Percentiles rank a stretch among this genome's conserved stretches.
These are phyloP conservation scores for Alosa alosa DNA, from an alignment of 2,113 vertebrate genomes.

Conservation along the genomic window DNA sequence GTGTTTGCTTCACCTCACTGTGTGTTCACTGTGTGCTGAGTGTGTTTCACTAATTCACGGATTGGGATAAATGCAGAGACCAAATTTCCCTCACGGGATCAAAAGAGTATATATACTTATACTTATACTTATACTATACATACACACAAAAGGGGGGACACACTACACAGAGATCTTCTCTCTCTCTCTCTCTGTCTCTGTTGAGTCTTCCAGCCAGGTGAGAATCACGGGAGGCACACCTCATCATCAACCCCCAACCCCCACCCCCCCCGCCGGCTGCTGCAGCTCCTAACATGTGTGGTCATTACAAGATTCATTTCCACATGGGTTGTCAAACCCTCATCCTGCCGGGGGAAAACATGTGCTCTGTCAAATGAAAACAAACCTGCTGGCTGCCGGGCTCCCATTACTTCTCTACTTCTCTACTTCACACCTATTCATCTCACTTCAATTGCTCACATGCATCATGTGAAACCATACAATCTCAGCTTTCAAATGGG, in stretches of 20 bases:
- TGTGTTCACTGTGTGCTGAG: too few relatives aligned
- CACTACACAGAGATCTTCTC: neutral
- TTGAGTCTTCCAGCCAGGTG: neutral
- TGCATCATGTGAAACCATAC: too few relatives aligned
- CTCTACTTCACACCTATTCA: too few relatives aligned
- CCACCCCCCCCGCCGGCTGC: neutral
- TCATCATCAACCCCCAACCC: neutral
- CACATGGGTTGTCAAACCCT: constrained; percentile 36
- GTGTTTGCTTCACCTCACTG: too few relatives aligned
- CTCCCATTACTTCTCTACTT: constrained; percentile 33
- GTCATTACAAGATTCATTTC: constrained; percentile 43
- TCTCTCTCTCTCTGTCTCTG: neutral
- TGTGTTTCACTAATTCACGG: too few relatives aligned
- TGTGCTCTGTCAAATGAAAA: constrained; percentile 30
- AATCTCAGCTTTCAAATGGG: too few relatives aligned
- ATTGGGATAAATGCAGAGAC: too few relatives aligned
- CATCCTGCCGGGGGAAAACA: constrained; percentile 27
- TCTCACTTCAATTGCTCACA: too few relatives aligned
- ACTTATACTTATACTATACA: neutral
- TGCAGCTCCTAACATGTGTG: constrained; percentile 14
- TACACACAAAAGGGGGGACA: too few relatives aligned
- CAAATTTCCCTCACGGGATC: too few relatives aligned
- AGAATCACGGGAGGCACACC: neutral
- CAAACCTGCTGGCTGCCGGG: constrained; percentile 20
- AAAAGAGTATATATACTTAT: too few relatives aligned